These are phyloP conservation scores for Cantharis lateralis DNA, from an alignment of 2,888 invertebrate genomes.

Conservation along the genomic window DNA sequence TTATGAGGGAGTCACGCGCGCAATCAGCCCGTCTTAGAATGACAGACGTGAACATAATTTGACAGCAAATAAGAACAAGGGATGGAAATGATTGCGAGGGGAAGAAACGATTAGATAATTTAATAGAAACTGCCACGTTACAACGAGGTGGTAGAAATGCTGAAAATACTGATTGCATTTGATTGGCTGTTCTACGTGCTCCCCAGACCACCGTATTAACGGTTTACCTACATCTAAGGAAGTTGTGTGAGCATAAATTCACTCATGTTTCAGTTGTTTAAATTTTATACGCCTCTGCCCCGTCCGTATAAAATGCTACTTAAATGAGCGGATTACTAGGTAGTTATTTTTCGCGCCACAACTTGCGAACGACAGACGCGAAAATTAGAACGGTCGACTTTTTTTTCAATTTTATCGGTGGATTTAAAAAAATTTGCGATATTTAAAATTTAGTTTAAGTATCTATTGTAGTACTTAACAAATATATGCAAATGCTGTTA, in stretches of 20 bases:
- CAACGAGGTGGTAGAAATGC: slow-evolving; percentile 36
- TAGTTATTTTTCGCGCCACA: background rate
- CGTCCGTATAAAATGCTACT: background rate
- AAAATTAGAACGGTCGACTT: background rate
- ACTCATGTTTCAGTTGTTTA: background rate
- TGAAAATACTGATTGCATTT: slow-evolving; percentile 33
- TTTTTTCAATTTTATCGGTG: background rate
- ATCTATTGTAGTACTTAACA: slow-evolving; percentile 34
- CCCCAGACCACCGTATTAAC: slow-evolving; percentile 24
- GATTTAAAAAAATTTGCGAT: background rate
- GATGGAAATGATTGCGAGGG: slow-evolving; percentile 53
- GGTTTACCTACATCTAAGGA: background rate
- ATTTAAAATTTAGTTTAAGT: slow-evolving; percentile 17
- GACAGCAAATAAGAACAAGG: slow-evolving; percentile 56
- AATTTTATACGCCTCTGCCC: background rate
- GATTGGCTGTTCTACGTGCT: slow-evolving; percentile 25
- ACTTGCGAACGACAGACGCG: background rate
- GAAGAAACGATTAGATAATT: slow-evolving; percentile 55
- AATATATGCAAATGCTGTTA: slow-evolving; percentile 61
- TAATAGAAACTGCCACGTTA: slow-evolving; percentile 52
- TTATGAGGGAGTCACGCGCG: slow-evolving; percentile 51
- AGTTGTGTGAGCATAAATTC: background rate
- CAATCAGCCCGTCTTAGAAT: slow-evolving; percentile 51
- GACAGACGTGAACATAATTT: slow-evolving; percentile 57
- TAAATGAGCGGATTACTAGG: background rate